These are phyloP conservation scores for Branchinecta lindahli DNA, from an alignment of 1,140 invertebrate species.

Conservation along the genomic window DNA sequence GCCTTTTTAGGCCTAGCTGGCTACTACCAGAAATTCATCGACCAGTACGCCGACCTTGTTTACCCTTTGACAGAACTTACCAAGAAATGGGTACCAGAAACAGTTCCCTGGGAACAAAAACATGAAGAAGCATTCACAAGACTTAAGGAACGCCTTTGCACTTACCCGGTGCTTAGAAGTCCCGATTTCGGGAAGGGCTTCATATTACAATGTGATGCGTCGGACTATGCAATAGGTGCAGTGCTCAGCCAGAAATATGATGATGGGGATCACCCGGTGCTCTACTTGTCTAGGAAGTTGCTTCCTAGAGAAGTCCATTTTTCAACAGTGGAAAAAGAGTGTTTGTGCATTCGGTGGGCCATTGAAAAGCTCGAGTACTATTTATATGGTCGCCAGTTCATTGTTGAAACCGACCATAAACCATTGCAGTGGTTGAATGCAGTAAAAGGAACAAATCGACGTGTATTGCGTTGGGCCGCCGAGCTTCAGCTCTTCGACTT, in stretches of 20 bases:
- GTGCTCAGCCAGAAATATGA: constrained; percentile 27
- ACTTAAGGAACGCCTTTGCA: constrained; percentile 25
- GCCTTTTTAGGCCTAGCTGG: constrained; percentile 25
- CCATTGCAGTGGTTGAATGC: constrained; percentile 29
- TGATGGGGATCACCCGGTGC: constrained; percentile 28
- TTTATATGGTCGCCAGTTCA: constrained; percentile 29
- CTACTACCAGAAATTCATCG: constrained; percentile 25
- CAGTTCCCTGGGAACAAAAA: constrained; percentile 24
- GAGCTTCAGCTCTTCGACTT: too few relatives aligned
- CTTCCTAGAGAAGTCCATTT: constrained; percentile 28
- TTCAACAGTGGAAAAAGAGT: constrained; percentile 31
- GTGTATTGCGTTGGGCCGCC: constrained; percentile 27
- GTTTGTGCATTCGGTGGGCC: constrained; percentile 30
- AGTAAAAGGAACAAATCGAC: constrained; percentile 24
- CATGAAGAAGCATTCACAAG: constrained; percentile 23
- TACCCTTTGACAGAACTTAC: constrained; percentile 25
- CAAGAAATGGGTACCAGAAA: constrained; percentile 22
- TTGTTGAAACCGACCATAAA: constrained; percentile 32
- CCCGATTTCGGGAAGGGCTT: constrained; percentile 29
- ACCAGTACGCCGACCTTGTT: constrained; percentile 25
- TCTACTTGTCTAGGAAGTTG: constrained; percentile 32
- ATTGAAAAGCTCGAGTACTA: constrained; percentile 29
- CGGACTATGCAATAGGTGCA: constrained; percentile 24
- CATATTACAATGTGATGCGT: constrained; percentile 20
- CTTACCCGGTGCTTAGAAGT: constrained; percentile 23